A percentile compares a stretch with the other conserved stretches of the same genome.
Evolutionary conservation across 2,113 vertebrate genomes (phyloP).

Genomic region (Halcyon senegalensis): DNA sequence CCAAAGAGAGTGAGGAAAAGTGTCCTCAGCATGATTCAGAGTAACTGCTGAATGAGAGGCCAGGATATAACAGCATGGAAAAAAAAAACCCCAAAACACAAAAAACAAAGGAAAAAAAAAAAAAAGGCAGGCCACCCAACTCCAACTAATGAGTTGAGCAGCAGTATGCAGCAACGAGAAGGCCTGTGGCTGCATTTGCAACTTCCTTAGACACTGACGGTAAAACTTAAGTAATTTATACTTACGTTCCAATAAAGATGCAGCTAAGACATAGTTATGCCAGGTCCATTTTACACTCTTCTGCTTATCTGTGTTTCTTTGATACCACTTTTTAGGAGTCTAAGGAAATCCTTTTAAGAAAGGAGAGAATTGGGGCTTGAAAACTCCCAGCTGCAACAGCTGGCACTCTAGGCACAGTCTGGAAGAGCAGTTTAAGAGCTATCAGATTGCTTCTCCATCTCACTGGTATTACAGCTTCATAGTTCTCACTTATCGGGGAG

Average conservation of each 20-base stretch:
- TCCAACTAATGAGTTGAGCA: background rate
- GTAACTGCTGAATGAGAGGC: background rate
- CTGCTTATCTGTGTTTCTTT: background rate
- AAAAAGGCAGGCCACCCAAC: background rate
- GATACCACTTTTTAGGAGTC: background rate
- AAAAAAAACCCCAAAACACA: background rate
- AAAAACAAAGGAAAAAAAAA: background rate
- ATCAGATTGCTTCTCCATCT: background rate
- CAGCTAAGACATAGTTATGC: background rate
- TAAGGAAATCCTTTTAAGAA: background rate
- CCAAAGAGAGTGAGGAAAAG: background rate
- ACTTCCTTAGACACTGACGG: background rate
- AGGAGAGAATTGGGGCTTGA: background rate
- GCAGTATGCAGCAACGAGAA: background rate
- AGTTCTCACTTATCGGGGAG: background rate
- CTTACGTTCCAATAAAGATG: background rate
- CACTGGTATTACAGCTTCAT: background rate
- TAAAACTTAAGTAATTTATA: background rate
- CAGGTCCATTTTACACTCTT: background rate
- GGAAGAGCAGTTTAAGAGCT: background rate
- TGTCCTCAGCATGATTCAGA: background rate
- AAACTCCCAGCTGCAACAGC: background rate
- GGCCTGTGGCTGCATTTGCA: background rate
- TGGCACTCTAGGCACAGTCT: background rate
- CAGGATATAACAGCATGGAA: background rate